These are phyloP conservation scores for Lucinisca nassula DNA, from an alignment of 2,888 invertebrate genomes.

Conservation along the genomic window DNA sequence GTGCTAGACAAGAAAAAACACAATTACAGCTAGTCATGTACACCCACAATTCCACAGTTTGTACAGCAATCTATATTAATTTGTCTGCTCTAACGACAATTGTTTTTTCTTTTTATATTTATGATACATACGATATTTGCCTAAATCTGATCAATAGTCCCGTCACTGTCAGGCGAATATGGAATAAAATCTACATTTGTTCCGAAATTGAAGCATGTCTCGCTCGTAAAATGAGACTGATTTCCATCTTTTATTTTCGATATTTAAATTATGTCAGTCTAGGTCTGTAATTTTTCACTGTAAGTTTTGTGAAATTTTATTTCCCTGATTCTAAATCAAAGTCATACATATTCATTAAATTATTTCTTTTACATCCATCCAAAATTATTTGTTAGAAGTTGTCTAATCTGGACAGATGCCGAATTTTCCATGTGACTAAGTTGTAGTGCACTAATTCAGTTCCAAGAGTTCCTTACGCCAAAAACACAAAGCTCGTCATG, in stretches of 20 bases:
- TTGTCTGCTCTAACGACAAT: slow-evolving; percentile 6
- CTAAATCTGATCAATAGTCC: slow-evolving; percentile 1
- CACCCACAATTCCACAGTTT: background rate
- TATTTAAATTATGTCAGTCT: slow-evolving; percentile 11
- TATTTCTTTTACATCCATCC: background rate
- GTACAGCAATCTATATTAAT: background rate
- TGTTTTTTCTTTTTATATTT: slow-evolving; percentile 14
- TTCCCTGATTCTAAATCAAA: background rate
- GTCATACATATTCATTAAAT: slow-evolving; percentile 13
- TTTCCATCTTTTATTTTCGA: slow-evolving; percentile 13
- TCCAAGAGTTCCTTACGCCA: too few species aligned
- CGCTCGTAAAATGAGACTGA: slow-evolving; percentile 14
- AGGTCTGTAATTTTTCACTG: slow-evolving; percentile 9
- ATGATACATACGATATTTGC: slow-evolving; percentile 1
- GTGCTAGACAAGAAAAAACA: slow-evolving; percentile 10
- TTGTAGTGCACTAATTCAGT: too few species aligned
- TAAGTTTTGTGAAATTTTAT: slow-evolving; percentile 17
- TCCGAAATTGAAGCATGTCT: slow-evolving; percentile 6
- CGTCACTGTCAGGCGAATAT: slow-evolving; percentile 1
- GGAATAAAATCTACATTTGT: slow-evolving; percentile 19
- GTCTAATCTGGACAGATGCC: background rate
- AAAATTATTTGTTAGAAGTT: background rate
- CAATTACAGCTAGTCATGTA: slow-evolving; percentile 1
- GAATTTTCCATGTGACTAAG: background rate
- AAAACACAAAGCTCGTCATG: too few species aligned